Evolutionary conservation across 2,113 vertebrate genomes (phyloP).

Genomic region (Callipepla californica): DNA sequence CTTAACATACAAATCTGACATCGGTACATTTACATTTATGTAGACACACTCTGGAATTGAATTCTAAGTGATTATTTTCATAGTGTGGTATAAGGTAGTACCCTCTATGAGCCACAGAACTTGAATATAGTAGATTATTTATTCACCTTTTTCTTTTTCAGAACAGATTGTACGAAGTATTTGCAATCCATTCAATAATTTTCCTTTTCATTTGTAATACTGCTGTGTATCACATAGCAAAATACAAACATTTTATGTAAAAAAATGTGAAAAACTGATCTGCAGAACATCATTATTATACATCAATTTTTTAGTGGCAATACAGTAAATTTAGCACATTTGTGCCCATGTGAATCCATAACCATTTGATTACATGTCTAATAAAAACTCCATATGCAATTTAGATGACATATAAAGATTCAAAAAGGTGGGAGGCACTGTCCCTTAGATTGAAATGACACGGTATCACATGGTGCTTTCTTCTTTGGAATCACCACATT

Average conservation of each 20-base stretch:
- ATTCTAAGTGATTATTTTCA: background rate
- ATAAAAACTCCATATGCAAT: background rate
- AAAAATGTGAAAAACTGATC: background rate
- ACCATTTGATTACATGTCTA: background rate
- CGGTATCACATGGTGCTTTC: background rate
- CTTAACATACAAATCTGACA: background rate
- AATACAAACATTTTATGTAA: background rate
- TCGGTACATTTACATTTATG: background rate
- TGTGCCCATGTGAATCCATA: fast-evolving
- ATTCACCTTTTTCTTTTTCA: background rate
- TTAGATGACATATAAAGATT: background rate
- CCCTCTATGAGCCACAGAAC: background rate
- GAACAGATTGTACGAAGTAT: background rate
- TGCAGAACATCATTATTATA: background rate
- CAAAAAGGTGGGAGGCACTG: fast-evolving
- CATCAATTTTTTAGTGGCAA: fast-evolving
- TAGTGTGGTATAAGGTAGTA: background rate
- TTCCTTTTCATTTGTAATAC: background rate
- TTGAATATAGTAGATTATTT: background rate
- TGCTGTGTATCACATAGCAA: background rate
- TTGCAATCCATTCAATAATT: background rate
- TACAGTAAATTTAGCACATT: background rate
- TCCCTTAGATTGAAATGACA: background rate
- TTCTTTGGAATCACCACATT: background rate
- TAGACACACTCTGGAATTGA: background rate